phyloP scores from a whole-genome alignment of 2,888 invertebrate genomes.

The Pristionchus exspectatus region DNA sequence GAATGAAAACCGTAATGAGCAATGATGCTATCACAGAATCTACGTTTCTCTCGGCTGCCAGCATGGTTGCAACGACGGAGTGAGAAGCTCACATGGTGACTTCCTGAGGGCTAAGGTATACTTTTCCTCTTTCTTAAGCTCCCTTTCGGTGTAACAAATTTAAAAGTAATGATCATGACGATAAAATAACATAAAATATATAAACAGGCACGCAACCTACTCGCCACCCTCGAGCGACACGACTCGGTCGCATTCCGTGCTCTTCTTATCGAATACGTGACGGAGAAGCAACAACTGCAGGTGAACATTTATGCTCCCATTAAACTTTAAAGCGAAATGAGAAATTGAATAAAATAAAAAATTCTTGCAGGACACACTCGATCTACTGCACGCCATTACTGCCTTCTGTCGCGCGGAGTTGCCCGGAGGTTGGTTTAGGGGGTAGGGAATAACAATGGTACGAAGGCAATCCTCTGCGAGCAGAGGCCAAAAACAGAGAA shows the following conservation, averaged over 20 bases:
- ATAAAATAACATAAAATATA: too few species aligned
- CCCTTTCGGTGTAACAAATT: too few species aligned
- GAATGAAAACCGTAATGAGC: background rate
- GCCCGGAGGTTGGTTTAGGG: constrained; percentile 49
- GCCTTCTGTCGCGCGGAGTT: constrained; percentile 87
- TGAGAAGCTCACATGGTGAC: constrained; percentile 90
- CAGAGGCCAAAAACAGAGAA: background rate
- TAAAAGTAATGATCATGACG: too few species aligned
- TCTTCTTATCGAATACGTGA: constrained; percentile 85
- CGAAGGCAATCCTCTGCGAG: background rate
- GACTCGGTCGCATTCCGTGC: constrained; percentile 82
- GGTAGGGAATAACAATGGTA: too few species aligned
- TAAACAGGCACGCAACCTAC: constrained; percentile 56
- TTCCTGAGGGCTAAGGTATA: constrained; percentile 85
- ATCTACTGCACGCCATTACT: constrained; percentile 94
- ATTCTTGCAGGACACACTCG: constrained; percentile 83
- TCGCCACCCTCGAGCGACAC: constrained; percentile 65
- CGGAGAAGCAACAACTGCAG: constrained; percentile 85
- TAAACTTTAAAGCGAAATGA: background rate
- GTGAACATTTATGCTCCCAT: constrained; percentile 80
- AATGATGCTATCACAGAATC: constrained; percentile 83
- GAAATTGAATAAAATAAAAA: background rate
- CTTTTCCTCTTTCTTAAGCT: background rate
- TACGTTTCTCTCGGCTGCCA: constrained; percentile 94
- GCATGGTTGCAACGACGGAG: constrained; percentile 91